Evolutionary conservation across 2,888 invertebrate species (phyloP), one percentile per base, ranked within the genome.

Genomic region (Sylvicola cinctus): DNA sequence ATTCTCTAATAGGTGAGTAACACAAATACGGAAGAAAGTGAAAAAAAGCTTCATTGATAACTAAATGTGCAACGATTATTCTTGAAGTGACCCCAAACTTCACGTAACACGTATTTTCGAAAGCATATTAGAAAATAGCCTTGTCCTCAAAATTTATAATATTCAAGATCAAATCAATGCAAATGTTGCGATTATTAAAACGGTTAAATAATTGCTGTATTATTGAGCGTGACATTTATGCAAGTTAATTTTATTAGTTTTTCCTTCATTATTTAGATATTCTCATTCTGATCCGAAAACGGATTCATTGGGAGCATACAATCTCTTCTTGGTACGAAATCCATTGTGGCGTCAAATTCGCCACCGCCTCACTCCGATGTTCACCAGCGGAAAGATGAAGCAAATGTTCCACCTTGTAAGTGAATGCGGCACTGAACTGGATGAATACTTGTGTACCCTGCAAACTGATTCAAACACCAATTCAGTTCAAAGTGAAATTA

Each of bases 311-410:
- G 61, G 55, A 5, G 48, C 44, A 1, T 45, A 53, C 8, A 62
- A 58, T 45, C 39, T 65, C 2, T 62, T 64, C 40, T 46, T 60
- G 32, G 42, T 61, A 0, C 55, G 52, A 13, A 58, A 57, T 47
- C 54, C 55, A 0, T 38, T 48, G 1, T 63, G 65, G 63, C 60
- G 54, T 37, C 40, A 48, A 10, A 40, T 63, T 1, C 48, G 65
- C 16, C 32, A 46, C 2, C 61, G 59, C 38, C 35, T 65, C 3
- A 52, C 63, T 1, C 62, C 65, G 0, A 50, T 61, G 2, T 64
- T 61, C 39, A 60, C 60, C 2, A 52, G 50, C 33, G 57, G 52
- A 4, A 57, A 56, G 34, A 44, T 58, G 1, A 58, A 55, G 32
- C 51, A 53, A 37, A 52, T 55, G 54, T 57, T 55, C 46, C 44